These are phyloP conservation scores for Rhynchopsitta pachyrhyncha DNA, from an alignment of 2,113 vertebrate genomes.

Conservation along the genomic window DNA sequence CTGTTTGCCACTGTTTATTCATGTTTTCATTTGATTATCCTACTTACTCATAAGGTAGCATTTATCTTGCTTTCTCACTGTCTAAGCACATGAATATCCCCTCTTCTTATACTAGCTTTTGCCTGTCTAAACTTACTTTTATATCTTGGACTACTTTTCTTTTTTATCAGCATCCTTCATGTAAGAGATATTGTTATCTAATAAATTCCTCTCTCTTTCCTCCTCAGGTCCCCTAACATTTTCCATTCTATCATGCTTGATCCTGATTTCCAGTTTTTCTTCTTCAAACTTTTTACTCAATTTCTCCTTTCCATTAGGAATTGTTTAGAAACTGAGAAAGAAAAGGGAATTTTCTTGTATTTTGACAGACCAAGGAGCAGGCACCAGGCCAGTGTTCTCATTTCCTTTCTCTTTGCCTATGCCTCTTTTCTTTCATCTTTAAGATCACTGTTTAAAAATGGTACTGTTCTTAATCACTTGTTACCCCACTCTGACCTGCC, in stretches of 20 bases:
- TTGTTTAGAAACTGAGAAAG: background rate
- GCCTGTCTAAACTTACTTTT: background rate
- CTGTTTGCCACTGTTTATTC: background rate
- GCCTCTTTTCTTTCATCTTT: background rate
- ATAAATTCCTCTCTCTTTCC: background rate
- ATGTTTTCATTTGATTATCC: background rate
- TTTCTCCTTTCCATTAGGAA: background rate
- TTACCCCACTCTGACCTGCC: background rate
- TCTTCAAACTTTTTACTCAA: background rate
- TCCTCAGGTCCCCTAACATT: background rate
- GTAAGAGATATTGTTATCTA: background rate
- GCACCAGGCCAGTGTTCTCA: fast-evolving
- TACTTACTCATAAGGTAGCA: background rate
- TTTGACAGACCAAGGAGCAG: background rate
- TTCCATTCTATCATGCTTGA: background rate
- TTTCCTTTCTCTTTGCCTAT: background rate
- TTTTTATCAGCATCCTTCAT: background rate
- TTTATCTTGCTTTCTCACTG: background rate
- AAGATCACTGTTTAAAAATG: background rate
- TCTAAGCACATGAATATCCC: background rate
- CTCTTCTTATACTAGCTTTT: background rate
- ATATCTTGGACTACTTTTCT: background rate
- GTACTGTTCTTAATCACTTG: background rate
- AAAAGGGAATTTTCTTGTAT: background rate
- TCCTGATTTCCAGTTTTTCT: background rate